Base-by-base conservation (phyloP, 2,113 vertebrate genomes). In the Malurus elegans region DNA sequence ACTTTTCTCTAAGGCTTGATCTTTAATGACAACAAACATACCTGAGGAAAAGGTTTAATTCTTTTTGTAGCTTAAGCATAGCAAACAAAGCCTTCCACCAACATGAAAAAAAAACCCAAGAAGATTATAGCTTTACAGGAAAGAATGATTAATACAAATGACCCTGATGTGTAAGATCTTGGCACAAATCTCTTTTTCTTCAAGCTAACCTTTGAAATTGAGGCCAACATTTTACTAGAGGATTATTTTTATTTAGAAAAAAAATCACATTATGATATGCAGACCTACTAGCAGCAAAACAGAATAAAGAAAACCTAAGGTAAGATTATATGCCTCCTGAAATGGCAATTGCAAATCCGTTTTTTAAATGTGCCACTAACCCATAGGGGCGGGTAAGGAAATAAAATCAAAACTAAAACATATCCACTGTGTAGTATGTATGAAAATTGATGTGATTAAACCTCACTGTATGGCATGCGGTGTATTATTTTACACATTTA, bases 381-480 rank as follows among this genome's bases (percentile, higher is more conserved):
- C 34, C 73, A 84, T 40, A 92, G 69, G 19, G 19, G 19, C 64
- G 93, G 65, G 29, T 44, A 58, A 57, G n/a, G 28, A 91, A 86
- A 72, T 17, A 74, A 90, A 91, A 66, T 3, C 6, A 73, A 67
- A 76, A 78, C 7, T 29, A 40, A 82, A 69, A 32, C 12, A 45
- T 0, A 25, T 51, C 10, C 51, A 69, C 21, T 83, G 26, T 48
- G 51, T 25, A 60, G 17, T 57, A 44, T 13, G 8, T 38, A 38
- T 88, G 83, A 96, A 95, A 95, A 92, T 53, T 88, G 57, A 96
- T 82, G 64, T 64, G 38, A 96, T 96, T 96, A 89, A 96, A 93
- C 53, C 25, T 92, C 36, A 83, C 16, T 86, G 36, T 78, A 70
- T 79, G 85, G 74, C 50, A 93, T 82, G 95, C n/a, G 19, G n/a